A percentile compares a stretch with the other conserved stretches of the same genome.
phyloP scores from a whole-genome alignment of 2,797 vertebrate species.

The Poeciliopsis paucimaculata region DNA sequence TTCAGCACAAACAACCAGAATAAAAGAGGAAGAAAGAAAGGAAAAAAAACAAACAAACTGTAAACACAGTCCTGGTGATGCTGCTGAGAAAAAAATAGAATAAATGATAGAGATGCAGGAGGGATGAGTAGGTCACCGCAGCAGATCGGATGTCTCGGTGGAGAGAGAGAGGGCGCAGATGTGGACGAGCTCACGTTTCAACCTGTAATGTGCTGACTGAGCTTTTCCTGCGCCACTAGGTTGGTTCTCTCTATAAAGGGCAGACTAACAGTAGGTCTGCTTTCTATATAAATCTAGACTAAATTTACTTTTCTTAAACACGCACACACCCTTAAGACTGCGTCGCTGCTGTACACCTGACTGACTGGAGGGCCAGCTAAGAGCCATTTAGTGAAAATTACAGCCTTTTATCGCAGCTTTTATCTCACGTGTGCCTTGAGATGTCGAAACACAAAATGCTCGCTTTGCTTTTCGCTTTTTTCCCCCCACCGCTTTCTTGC shows the following conservation, averaged over 20 bases:
- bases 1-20: conserved; percentile 29
- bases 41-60: conserved; percentile 6
- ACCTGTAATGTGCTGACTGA: conserved; percentile 59
- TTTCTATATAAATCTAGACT: conserved; percentile 76
- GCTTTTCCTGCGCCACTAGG: conserved; percentile 46
- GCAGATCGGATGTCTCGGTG: conserved; percentile 42
- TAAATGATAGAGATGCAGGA: conserved; percentile 62
- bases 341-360: conserved; percentile 63
- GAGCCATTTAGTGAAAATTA: conserved; percentile 72
- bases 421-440: conserved; percentile 59
- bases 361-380: conserved; percentile 52
- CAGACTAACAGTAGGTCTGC: conserved; percentile 76
- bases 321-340: conserved; percentile 70
- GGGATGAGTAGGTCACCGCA: conserved; percentile 49
- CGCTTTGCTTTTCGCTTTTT: conserved; percentile 20
- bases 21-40: conserved; percentile 25
- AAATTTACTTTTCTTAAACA: conserved; percentile 72
- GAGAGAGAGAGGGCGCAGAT: conserved; percentile 9
- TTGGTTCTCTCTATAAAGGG: conserved; percentile 50
- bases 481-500: conserved; percentile 5
- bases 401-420: conserved; percentile 70
- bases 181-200: conserved; percentile 21
- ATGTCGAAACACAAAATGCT: conserved; percentile 51
- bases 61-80: conserved; percentile 44
- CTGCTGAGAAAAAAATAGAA: conserved; percentile 57